Evolutionary conservation across 1,140 invertebrate species (phyloP).

Genomic region (Druon quercuslanigerum): DNA sequence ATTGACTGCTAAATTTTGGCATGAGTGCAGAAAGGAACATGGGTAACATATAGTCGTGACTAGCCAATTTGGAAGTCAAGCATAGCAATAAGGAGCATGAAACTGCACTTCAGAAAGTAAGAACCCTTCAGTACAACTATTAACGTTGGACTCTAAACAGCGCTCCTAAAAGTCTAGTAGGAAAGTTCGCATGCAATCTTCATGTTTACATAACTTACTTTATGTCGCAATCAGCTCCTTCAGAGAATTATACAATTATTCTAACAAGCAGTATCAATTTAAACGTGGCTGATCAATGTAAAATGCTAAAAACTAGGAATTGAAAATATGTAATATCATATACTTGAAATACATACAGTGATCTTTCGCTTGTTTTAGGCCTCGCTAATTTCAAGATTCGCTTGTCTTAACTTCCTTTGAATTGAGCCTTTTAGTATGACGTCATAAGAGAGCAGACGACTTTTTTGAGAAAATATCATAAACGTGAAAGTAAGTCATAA

Average conservation of each 20-base stretch:
- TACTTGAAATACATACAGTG: no score
- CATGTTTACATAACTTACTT: background rate
- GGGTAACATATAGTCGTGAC: background rate
- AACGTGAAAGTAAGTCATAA: no score
- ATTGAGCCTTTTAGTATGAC: no score
- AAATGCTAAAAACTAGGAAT: no score
- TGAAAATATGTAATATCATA: no score
- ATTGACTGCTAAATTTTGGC: background rate
- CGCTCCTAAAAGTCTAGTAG: background rate
- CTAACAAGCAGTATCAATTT: no score
- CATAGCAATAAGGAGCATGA: background rate
- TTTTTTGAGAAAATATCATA: no score
- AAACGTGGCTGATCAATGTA: no score
- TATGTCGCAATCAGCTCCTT: background rate
- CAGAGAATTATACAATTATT: background rate
- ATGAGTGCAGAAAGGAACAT: background rate
- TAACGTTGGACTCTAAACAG: background rate
- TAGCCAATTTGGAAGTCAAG: constrained; percentile 10
- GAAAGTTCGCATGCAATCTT: background rate
- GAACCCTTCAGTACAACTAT: constrained; percentile 2
- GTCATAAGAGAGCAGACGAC: no score
- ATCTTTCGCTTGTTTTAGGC: no score
- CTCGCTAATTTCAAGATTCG: no score
- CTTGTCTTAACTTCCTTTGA: no score
- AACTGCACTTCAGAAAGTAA: background rate